Evolutionary conservation across 2,113 vertebrate genomes (phyloP), one percentile per base, ranked within the genome.

Genomic region (Etheostoma spectabile): DNA sequence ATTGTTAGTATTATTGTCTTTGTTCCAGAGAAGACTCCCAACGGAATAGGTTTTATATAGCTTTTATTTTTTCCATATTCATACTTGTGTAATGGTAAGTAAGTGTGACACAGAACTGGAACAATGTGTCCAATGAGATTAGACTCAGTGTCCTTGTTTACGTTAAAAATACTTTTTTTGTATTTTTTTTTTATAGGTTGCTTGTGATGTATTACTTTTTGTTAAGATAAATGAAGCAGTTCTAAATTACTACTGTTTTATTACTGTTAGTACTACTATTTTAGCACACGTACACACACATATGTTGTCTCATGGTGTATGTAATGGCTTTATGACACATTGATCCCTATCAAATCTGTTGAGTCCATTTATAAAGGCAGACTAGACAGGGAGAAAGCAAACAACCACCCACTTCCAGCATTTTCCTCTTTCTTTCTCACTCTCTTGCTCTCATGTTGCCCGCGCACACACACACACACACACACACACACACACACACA

Each of bases 41-140:
- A 5, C 78, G 89, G 91, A 88, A 61, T 38, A n/a, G 80, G 79
- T 87, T 91, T 89, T 85, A 86, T 86, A 83, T 80, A 86, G 85
- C 69, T 71, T 79, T 72, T 53, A 30, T 70, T 79, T 71, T 70
- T 87, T 63, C 46, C 46, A 53, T 46, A 85, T 78, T 86, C 69
- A 68, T 16, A 68, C 77, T 84, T 46, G 35, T 65, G 74, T 68
- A 62, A 77, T 63, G 64, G 79, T 90, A 90, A 93, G 84, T 78
- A 87, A 87, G 86, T 82, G 82, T 89, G 91, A 89, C 87, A 85
- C 65, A n/a, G 52, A 90, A 82, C 24, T 86, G 79, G 86, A 89
- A 66, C 74, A 78, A 67, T 18, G n/a, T 69, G 90, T 86, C 90
- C 84, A 61, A 62, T 85, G 78, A 89, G 87, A 92, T 92, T 83